phyloP scores from a whole-genome alignment of 2,113 vertebrate genomes.

The Chitala chitala region DNA sequence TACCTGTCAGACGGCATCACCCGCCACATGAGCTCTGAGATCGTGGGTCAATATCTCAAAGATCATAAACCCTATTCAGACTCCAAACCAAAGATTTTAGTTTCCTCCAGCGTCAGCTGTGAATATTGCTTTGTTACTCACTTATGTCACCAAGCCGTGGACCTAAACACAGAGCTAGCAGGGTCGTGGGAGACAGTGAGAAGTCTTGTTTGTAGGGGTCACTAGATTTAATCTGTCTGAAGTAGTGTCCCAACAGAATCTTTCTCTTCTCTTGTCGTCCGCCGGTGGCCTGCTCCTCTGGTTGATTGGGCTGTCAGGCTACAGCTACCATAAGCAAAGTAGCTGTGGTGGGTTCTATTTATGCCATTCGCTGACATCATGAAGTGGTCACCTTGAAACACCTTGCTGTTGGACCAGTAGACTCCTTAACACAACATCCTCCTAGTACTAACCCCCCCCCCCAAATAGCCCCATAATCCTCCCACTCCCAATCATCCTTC shows the following conservation, averaged over 20 bases:
- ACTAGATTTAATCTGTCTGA: neutral
- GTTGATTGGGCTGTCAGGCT: neutral
- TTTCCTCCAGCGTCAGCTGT: neutral
- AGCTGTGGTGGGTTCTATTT: too few species aligned
- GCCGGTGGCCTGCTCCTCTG: slow-evolving; percentile 1
- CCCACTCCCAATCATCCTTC: neutral
- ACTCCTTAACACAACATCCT: too few species aligned
- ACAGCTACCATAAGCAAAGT: too few species aligned
- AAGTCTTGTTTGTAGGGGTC: neutral
- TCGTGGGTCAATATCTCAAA: neutral
- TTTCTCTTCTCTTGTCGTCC: neutral
- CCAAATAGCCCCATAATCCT: too few species aligned
- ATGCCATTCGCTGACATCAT: too few species aligned
- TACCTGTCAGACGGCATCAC: too few species aligned
- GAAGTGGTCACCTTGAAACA: too few species aligned
- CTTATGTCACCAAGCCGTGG: neutral
- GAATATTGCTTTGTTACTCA: neutral
- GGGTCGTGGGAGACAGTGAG: neutral
- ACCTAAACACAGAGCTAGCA: neutral
- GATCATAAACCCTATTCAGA: neutral
- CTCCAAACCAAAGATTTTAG: neutral
- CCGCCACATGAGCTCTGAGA: too few species aligned
- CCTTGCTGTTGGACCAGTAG: too few species aligned
- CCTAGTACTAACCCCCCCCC: too few species aligned
- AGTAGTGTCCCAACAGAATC: neutral